Base-by-base conservation (phyloP, 2,888 invertebrate genomes). In the Eupithecia insigniata region DNA sequence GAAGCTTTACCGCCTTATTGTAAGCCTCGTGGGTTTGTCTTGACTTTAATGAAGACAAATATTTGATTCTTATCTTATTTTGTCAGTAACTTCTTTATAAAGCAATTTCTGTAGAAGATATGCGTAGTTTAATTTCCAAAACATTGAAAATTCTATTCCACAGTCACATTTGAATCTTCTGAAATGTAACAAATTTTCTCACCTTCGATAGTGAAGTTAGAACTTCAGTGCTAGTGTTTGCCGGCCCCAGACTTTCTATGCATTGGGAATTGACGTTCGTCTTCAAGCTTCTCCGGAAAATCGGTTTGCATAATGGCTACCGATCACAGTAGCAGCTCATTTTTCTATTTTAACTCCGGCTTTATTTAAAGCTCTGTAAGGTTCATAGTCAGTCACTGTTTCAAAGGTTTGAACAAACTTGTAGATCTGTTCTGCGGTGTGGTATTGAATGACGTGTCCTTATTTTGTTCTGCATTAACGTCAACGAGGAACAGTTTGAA, bases 401-500 rank as follows among this genome's bases (percentile, higher is more conserved):
- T 61, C 61, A 68, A 74, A 68, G 61, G 46, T 43, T n/a, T 58
- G 58, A 61, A 66, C 72, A 72, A 74, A 67, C 34, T 76, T 79
- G 72, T 79, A 77, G 71, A 80, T 76, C 76, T 77, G 79, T 82
- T 83, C 84, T 86, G 86, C 82, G 83, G 85, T 85, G 81, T 83
- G 81, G 84, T 88, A 87, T 89, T 86, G 87, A 87, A 87, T 90
- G 89, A 89, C 88, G 89, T 89, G 91, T 85, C 88, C 90, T 88
- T 88, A 89, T 89, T 90, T 85, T 84, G 39, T 69, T 69, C 58
- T 74, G 67, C 67, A 66, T 70, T 71, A 51, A 65, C 61, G 70
- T 76, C 70, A 69, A 71, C 67, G 67, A 81, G 82, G 83, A 81
- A 81, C 79, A 78, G 81, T 78, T 79, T 81, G 64, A 51, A 64